Evolutionary conservation across 2,797 vertebrate genomes (phyloP).

Genomic region (Fratercula arctica): DNA sequence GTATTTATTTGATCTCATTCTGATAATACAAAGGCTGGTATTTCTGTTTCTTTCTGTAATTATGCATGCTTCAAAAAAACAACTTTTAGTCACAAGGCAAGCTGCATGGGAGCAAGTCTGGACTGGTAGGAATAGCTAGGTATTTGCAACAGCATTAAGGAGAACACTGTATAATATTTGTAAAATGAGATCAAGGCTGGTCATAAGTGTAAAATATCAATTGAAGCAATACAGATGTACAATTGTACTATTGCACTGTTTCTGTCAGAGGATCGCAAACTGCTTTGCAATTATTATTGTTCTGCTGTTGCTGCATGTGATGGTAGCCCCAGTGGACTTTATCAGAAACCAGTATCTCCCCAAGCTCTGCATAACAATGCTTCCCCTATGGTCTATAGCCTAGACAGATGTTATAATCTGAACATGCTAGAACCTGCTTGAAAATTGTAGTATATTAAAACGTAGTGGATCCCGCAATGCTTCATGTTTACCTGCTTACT

Average conservation of each 20-base stretch:
- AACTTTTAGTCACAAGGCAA: neutral
- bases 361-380: neutral
- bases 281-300: neutral
- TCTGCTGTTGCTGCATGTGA: neutral
- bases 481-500: neutral
- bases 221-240: neutral
- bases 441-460: neutral
- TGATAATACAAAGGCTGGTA: neutral
- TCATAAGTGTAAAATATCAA: neutral
- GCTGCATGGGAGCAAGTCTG: neutral
- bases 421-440: neutral
- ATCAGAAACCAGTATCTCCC: neutral
- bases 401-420: neutral
- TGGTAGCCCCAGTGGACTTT: neutral
- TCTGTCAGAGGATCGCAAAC: neutral
- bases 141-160: neutral
- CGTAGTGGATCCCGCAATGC: neutral
- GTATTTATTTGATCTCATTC: neutral
- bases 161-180: neutral
- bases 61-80: neutral
- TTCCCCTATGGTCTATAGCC: neutral
- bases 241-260: neutral
- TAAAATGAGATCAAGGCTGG: neutral
- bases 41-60: neutral
- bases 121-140: neutral